These are phyloP conservation scores for Homarus americanus DNA, from an alignment of 1,140 invertebrate species.

Conservation along the genomic window DNA sequence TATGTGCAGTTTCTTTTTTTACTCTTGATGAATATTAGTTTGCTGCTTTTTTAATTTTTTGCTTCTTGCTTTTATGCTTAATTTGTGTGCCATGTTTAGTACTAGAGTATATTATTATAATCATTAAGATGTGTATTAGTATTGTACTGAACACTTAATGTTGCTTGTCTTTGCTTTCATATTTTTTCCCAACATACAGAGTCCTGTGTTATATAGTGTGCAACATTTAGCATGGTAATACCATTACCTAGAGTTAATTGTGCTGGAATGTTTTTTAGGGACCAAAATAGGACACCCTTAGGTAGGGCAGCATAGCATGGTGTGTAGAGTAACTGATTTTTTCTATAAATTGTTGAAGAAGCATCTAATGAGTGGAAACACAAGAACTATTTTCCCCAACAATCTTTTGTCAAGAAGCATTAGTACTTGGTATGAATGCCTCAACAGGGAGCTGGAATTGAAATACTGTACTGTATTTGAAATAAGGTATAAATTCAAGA, in stretches of 20 bases:
- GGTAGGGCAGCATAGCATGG: too few species aligned
- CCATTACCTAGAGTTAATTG: neutral
- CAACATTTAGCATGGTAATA: neutral
- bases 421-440: neutral
- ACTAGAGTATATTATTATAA: neutral
- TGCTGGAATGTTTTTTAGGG: too few species aligned
- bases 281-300: too few species aligned
- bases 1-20: neutral
- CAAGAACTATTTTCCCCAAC: neutral
- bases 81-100: neutral
- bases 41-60: neutral
- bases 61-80: slow-evolving; percentile 4
- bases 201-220: neutral
- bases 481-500: too few species aligned
- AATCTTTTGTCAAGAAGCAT: neutral
- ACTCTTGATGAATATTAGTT: slow-evolving; percentile 4
- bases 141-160: neutral
- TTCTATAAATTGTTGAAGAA: neutral
- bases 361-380: neutral
- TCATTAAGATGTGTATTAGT: neutral
- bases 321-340: too few species aligned
- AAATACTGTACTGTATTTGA: too few species aligned
- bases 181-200: neutral
- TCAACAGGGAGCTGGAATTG: neutral
- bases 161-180: neutral